These are phyloP conservation scores for Phaonia tiefii DNA, from an alignment of 2,888 invertebrate species.

Conservation along the genomic window DNA sequence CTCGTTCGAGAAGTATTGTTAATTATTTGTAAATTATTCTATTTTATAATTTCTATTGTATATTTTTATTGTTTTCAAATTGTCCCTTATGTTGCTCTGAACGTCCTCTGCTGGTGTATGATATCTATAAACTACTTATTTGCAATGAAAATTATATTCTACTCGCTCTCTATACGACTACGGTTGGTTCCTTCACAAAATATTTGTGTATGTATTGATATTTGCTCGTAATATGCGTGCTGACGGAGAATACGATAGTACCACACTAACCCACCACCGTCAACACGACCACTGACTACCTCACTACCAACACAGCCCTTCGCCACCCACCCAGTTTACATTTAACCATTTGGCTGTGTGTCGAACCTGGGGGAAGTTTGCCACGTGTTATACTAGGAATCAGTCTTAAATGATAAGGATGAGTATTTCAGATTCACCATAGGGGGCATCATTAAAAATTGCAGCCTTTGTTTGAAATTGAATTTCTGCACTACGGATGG, in stretches of 20 bases:
- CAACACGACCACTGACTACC: not conserved
- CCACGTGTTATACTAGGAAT: not conserved
- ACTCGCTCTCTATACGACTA: not conserved
- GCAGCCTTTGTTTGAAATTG: too few relatives aligned
- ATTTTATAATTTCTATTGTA: constrained; percentile 44
- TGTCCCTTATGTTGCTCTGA: not conserved
- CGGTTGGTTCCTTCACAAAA: constrained; percentile 26
- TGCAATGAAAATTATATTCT: constrained; percentile 50
- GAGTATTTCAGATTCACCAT: too few relatives aligned
- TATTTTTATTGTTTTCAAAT: constrained; percentile 18
- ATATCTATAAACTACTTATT: constrained; percentile 66
- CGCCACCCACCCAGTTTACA: not conserved
- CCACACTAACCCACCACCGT: not conserved
- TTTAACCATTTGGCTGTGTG: not conserved
- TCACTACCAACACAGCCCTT: not conserved
- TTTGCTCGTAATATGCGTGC: constrained; percentile 52
- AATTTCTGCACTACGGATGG: too few relatives aligned
- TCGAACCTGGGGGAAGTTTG: not conserved
- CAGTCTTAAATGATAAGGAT: too few relatives aligned
- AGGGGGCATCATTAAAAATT: too few relatives aligned
- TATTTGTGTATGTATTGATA: constrained; percentile 47
- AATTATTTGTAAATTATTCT: constrained; percentile 28
- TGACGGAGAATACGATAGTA: constrained; percentile 13
- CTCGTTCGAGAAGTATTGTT: constrained; percentile 29
- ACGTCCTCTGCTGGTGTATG: constrained; percentile 41